phyloP scores from a whole-genome alignment of 2,888 invertebrate genomes.

The Trichopria drosophilae region DNA sequence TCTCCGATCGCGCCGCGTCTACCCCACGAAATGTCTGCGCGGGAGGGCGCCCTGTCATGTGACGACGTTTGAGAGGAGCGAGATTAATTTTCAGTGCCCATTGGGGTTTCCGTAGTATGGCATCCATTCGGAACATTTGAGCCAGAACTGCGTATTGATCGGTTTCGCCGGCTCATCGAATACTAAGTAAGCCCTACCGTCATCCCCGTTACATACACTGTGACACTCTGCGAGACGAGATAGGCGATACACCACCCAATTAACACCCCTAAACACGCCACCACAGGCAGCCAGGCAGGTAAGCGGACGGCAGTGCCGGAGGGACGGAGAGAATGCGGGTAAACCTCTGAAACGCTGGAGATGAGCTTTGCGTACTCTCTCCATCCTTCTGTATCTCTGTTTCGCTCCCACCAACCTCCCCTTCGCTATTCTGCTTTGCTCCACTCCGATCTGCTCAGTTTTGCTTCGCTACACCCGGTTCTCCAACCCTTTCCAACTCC shows the following conservation, averaged over 20 bases:
- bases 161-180: slow-evolving; percentile 50
- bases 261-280: slow-evolving; percentile 52
- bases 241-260: slow-evolving; percentile 53
- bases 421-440: too few species aligned
- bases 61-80: slow-evolving; percentile 38
- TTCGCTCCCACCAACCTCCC: slow-evolving; percentile 7
- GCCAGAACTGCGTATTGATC: slow-evolving; percentile 51
- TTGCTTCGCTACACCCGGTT: too few species aligned
- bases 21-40: too few species aligned
- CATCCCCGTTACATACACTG: slow-evolving; percentile 43
- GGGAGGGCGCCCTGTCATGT: too few species aligned
- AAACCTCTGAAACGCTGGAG: slow-evolving; percentile 9
- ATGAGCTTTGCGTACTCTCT: slow-evolving; percentile 7
- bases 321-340: slow-evolving; percentile 17
- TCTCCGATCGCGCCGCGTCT: neutral
- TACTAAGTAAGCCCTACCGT: slow-evolving; percentile 48
- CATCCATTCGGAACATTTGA: slow-evolving; percentile 46
- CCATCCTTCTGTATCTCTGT: slow-evolving; percentile 4
- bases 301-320: slow-evolving; percentile 29
- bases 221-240: slow-evolving; percentile 45
- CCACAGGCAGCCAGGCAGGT: slow-evolving; percentile 38
- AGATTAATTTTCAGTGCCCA: slow-evolving; percentile 43
- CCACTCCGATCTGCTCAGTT: too few species aligned
- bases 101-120: slow-evolving; percentile 41
- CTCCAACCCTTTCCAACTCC: too few species aligned